Percentiles rank a stretch among this genome's conserved stretches.
Conservation (phyloP, 35 echinoderm and acorn worm genomes). For the Lytechinus variegatus region DNA sequence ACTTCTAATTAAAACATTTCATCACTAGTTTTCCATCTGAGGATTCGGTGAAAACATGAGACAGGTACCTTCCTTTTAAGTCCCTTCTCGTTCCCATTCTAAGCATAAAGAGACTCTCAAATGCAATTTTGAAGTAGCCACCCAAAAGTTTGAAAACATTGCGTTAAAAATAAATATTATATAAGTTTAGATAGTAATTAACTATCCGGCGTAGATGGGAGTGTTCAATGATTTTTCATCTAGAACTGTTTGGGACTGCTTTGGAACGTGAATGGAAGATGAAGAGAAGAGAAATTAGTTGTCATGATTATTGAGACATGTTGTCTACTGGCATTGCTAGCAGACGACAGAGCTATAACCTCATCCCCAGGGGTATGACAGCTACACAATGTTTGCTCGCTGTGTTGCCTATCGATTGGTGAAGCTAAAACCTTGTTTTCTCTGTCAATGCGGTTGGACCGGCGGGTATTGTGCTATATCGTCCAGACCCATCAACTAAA, state of each 20-base stretch:
- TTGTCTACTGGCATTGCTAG: not conserved
- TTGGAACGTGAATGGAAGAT: not conserved
- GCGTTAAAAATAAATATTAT: too few relatives aligned
- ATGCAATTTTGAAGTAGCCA: too few relatives aligned
- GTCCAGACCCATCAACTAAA: not conserved
- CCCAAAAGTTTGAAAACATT: too few relatives aligned
- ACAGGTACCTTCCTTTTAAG: not conserved
- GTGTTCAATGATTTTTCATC: too few relatives aligned
- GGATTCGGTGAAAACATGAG: not conserved
- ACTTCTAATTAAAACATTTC: not conserved
- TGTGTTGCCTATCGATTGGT: constrained; percentile 24
- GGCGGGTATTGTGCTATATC: constrained; percentile 17
- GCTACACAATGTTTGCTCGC: constrained; percentile 47
- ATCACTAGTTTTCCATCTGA: not conserved
- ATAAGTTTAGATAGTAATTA: too few relatives aligned
- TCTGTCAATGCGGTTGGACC: constrained; percentile 40
- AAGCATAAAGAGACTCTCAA: too few relatives aligned
- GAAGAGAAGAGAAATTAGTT: not conserved
- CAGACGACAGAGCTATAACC: constrained; percentile 19
- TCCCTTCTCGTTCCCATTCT: too few relatives aligned
- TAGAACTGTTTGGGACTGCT: too few relatives aligned
- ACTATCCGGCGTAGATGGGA: too few relatives aligned
- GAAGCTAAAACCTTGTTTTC: constrained; percentile 10
- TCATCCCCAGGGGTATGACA: constrained; percentile 39
- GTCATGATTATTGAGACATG: constrained; percentile 2